Conservation (phyloP, 2,113 vertebrate species). For the Notarius quadriscutis region DNA sequence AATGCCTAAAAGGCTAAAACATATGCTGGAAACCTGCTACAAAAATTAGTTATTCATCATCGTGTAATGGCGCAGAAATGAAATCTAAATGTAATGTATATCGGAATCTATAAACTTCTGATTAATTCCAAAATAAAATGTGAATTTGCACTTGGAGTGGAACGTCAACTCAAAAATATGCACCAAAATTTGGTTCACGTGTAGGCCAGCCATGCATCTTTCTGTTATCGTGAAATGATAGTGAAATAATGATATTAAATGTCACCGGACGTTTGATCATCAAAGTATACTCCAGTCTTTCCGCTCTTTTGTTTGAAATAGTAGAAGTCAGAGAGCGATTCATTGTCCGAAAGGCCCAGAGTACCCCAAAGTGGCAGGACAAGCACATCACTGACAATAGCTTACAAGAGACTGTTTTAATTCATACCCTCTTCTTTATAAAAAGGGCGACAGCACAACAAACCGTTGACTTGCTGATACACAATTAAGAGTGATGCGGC, state of each 20-base stretch:
- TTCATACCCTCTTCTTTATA: slow-evolving; percentile 77
- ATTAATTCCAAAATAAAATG: background rate
- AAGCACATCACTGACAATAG: slow-evolving; percentile 73
- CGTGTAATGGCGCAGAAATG: background rate
- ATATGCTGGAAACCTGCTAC: slow-evolving; percentile 29
- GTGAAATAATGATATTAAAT: slow-evolving; percentile 57
- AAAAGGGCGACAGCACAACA: slow-evolving; percentile 72
- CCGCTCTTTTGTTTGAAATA: slow-evolving; percentile 67
- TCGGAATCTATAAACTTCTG: background rate
- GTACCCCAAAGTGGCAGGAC: slow-evolving; percentile 72
- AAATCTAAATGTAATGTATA: background rate
- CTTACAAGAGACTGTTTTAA: slow-evolving; percentile 82
- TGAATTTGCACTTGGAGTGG: background rate
- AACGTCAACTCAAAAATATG: background rate
- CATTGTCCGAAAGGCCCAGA: slow-evolving; percentile 63
- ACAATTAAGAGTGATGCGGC: slow-evolving; percentile 80
- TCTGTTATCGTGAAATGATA: slow-evolving; percentile 26
- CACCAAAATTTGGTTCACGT: slow-evolving; percentile 30
- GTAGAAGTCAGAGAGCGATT: slow-evolving; percentile 67
- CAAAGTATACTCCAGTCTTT: slow-evolving; percentile 67
- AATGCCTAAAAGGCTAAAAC: slow-evolving; percentile 37
- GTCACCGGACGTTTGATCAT: slow-evolving; percentile 66
- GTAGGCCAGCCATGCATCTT: slow-evolving; percentile 46
- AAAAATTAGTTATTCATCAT: slow-evolving; percentile 34
- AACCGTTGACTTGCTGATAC: slow-evolving; percentile 76